Conservation (phyloP, 2,797 vertebrate species). For the Bovichtus variegatus region DNA sequence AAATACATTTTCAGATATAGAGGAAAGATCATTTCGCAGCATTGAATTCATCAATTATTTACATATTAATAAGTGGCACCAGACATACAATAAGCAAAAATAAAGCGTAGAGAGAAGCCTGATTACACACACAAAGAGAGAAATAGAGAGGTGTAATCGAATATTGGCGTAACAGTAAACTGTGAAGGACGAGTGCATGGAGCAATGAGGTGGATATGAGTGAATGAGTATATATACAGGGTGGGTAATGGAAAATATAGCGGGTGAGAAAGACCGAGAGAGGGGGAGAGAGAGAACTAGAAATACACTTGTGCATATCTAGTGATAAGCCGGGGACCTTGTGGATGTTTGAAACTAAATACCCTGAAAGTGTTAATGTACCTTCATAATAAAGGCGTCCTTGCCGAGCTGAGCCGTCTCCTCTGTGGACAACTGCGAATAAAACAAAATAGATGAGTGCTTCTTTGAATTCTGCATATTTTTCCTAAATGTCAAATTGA, state of each 20-base stretch:
- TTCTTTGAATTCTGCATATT: conserved; percentile 3
- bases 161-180: conserved; percentile 35
- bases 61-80: background rate
- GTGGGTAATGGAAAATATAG: conserved; percentile 55
- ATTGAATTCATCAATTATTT: background rate
- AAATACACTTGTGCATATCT: conserved; percentile 48
- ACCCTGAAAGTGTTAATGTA: conserved; percentile 70
- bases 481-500: conserved; percentile 35
- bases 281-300: conserved; percentile 26
- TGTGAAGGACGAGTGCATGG: conserved; percentile 16
- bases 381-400: conserved; percentile 93
- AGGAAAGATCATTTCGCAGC: background rate
- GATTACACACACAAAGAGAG: conserved; percentile 24
- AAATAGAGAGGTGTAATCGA: conserved; percentile 18
- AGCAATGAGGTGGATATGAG: conserved; percentile 7
- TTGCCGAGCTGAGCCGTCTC: conserved; percentile 86
- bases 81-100: background rate
- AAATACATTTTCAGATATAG: background rate
- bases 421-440: conserved; percentile 74
- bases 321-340: conserved; percentile 32
- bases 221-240: conserved; percentile 2
- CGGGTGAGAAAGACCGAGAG: conserved; percentile 23
- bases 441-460: conserved; percentile 25
- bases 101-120: conserved; percentile 9
- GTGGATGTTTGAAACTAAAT: conserved; percentile 47